Conservation (phyloP, 2,113 vertebrate genomes). For the Lynx canadensis region DNA sequence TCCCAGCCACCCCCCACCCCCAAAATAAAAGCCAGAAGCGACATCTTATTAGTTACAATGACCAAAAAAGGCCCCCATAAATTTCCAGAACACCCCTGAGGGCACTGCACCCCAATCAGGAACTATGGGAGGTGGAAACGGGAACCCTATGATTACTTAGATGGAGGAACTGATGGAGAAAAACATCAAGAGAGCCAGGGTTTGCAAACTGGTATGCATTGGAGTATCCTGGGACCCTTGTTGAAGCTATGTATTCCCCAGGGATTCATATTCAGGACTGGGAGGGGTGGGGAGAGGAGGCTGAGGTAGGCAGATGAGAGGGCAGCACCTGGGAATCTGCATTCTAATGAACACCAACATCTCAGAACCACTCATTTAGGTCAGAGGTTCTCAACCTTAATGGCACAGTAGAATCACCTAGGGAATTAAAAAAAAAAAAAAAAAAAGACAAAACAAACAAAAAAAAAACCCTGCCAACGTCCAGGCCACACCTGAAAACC, state of each 20-base stretch:
- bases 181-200: neutral
- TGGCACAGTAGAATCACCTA: neutral
- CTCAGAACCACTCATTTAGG: neutral
- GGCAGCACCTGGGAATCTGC: neutral
- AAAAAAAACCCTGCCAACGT: neutral
- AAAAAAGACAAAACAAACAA: neutral
- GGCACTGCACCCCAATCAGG: neutral
- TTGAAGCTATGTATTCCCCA: neutral
- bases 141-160: neutral
- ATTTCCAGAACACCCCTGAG: neutral
- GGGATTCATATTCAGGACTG: neutral
- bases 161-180: neutral
- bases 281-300: neutral
- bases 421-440: neutral
- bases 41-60: neutral
- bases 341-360: accelerated
- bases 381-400: neutral
- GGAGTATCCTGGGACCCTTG: neutral
- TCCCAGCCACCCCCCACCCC: neutral
- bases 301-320: neutral
- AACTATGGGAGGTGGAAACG: neutral
- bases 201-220: neutral
- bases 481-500: neutral
- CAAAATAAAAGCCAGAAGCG: neutral
- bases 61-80: neutral